These are phyloP conservation scores for Brachyptera putata DNA, from an alignment of 2,888 invertebrate species.

Conservation along the genomic window DNA sequence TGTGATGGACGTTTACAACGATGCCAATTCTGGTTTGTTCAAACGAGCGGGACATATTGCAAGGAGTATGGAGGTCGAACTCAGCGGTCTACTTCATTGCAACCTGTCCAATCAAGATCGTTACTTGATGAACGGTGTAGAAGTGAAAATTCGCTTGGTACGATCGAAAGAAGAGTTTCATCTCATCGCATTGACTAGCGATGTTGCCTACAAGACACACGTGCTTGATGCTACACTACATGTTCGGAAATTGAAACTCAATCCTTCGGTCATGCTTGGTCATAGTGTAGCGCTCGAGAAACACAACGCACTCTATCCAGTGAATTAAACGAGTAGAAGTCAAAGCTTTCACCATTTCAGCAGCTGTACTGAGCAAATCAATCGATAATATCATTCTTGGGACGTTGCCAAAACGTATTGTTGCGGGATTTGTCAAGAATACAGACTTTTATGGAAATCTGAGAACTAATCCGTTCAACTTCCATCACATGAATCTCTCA, in stretches of 20 bases:
- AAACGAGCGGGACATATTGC: no score
- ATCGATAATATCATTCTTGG: slow-evolving; percentile 36
- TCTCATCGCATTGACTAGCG: neutral
- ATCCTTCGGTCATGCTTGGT: slow-evolving; percentile 32
- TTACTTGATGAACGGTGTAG: no score
- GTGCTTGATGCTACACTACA: slow-evolving; percentile 32
- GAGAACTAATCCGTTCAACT: slow-evolving; percentile 34
- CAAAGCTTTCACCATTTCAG: slow-evolving; percentile 33
- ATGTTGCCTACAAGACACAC: slow-evolving; percentile 24
- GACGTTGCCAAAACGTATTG: slow-evolving; percentile 33
- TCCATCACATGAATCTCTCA: slow-evolving; percentile 34
- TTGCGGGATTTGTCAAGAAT: slow-evolving; percentile 30
- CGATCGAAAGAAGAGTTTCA: slow-evolving; percentile 16
- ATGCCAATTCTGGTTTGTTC: no score
- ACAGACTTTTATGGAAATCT: slow-evolving; percentile 32
- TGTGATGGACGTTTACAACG: no score
- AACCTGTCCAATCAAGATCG: no score
- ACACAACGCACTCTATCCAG: slow-evolving; percentile 34
- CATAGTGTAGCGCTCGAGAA: slow-evolving; percentile 33
- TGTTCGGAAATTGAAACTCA: slow-evolving; percentile 32
- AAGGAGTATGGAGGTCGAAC: no score
- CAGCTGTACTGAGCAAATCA: slow-evolving; percentile 30
- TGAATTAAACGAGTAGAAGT: slow-evolving; percentile 30
- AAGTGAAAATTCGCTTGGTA: slow-evolving; percentile 1
- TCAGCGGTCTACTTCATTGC: no score